These are phyloP conservation scores for Geophilus truncorum DNA, from an alignment of 2,888 invertebrate species.

Conservation along the genomic window DNA sequence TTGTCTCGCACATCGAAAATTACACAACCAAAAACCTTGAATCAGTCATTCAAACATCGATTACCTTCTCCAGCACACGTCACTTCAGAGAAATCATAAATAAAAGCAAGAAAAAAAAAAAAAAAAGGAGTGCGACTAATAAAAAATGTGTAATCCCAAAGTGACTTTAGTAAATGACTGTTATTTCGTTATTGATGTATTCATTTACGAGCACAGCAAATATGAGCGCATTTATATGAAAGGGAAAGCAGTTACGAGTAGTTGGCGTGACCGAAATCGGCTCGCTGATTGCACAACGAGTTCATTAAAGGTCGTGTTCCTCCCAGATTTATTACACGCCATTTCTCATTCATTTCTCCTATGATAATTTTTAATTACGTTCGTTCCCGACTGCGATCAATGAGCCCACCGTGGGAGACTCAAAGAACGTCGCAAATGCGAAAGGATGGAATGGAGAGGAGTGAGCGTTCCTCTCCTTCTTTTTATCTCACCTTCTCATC, in stretches of 20 bases:
- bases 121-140: neutral
- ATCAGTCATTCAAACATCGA: too few species aligned
- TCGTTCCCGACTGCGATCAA: neutral
- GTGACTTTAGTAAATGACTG: neutral
- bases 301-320: constrained; percentile 10
- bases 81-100: neutral
- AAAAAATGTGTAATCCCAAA: neutral
- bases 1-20: too few species aligned
- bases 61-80: neutral
- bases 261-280: neutral
- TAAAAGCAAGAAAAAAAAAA: too few species aligned
- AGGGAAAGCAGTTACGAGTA: neutral
- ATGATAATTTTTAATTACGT: constrained; percentile 3
- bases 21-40: too few species aligned
- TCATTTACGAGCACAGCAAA: neutral
- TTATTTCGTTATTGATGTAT: neutral
- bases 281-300: constrained; percentile 4
- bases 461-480: neutral
- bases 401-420: neutral
- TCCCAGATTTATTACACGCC: constrained; percentile 10
- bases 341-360: constrained; percentile 3
- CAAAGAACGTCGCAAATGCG: too few species aligned
- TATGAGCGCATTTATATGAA: neutral
- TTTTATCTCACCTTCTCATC: constrained; percentile 1
- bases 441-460: neutral